These are phyloP conservation scores for Torymus tubicola DNA, from an alignment of 2,888 invertebrate species.

Conservation along the genomic window DNA sequence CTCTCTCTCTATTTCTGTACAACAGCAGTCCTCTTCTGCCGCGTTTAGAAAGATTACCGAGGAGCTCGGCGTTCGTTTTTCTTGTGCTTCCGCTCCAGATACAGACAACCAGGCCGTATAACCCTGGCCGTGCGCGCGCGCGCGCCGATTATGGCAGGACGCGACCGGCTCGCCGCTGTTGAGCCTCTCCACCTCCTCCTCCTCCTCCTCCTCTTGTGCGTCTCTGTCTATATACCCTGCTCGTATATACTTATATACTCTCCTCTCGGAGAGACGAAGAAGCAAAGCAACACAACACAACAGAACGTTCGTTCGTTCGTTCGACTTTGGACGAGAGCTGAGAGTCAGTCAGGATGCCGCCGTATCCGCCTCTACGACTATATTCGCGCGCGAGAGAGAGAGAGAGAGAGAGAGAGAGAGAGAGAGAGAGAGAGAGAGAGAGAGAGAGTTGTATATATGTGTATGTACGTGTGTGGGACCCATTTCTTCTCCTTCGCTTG, in stretches of 20 bases:
- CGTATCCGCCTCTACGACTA: slow-evolving; percentile 25
- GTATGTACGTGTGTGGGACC: background rate
- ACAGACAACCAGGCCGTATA: slow-evolving; percentile 38
- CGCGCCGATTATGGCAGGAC: slow-evolving; percentile 47
- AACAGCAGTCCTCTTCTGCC: background rate
- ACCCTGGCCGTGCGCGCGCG: slow-evolving; percentile 16
- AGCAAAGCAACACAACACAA: background rate
- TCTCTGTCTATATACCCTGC: too few relatives aligned
- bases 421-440: too few relatives aligned
- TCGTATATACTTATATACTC: background rate
- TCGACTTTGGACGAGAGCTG: background rate
- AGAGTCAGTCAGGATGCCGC: too few relatives aligned
- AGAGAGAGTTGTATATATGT: too few relatives aligned
- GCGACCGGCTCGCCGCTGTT: background rate
- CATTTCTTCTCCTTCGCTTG: background rate
- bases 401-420: too few relatives aligned
- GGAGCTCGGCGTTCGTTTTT: slow-evolving; percentile 24
- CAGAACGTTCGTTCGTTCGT: background rate
- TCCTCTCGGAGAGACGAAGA: too few relatives aligned
- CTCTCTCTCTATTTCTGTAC: background rate
- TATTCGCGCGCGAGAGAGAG: slow-evolving; percentile 28
- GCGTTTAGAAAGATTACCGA: slow-evolving; percentile 45
- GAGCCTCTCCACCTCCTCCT: too few relatives aligned
- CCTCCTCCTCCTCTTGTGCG: too few relatives aligned
- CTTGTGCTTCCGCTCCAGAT: slow-evolving; percentile 53